Base-by-base conservation (phyloP, 2,888 invertebrate genomes). In the Sipunculus nudus region DNA sequence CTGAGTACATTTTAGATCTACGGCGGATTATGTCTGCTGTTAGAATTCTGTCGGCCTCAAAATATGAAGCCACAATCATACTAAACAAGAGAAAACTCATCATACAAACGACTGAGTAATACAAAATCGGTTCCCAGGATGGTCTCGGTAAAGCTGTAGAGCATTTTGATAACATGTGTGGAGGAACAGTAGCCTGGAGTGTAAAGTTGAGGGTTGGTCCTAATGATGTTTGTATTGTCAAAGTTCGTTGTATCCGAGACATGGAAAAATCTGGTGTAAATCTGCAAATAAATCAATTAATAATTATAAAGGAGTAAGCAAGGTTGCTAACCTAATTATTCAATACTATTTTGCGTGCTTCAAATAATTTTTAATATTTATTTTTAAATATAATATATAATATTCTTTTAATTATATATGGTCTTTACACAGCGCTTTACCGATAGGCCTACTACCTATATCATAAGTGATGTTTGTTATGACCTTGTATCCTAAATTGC, bases 251-350 rank as follows among this genome's bases (percentile, higher is more conserved):
- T 39, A 93, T 88, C 65, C 90, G 88, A 0, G 92, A 88, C 74
- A 92, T 84, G 0, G 93, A 92, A 78, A 94, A 92, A 84, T 94
- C 94, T 0, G 94, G 92, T 0, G 92, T 92, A 81, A 93, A 94
- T 31, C 86, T 86, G 78, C 25, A 77, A 76, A 39, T 32, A 4
- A n/a, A 29, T 2, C n/a, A 54, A 62, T 6, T 0, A 4, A 38
- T 4, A 38, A 1, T 10, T 25, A 49, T n/a, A 56, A 60, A 32
- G 53, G 16, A 59, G 26, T 35, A 29, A 39, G 19, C 48, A 62
- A 13, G 39, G 23, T 38, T 58, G n/a, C n/a, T n/a, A n/a, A n/a
- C n/a, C n/a, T n/a, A n/a, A n/a, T n/a, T n/a, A n/a, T n/a, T n/a
- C n/a, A n/a, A n/a, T n/a, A n/a, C n/a, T n/a, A n/a, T n/a, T n/a